phyloP scores from a whole-genome alignment of 2,113 vertebrate genomes.

The Pycnonotus jocosus region DNA sequence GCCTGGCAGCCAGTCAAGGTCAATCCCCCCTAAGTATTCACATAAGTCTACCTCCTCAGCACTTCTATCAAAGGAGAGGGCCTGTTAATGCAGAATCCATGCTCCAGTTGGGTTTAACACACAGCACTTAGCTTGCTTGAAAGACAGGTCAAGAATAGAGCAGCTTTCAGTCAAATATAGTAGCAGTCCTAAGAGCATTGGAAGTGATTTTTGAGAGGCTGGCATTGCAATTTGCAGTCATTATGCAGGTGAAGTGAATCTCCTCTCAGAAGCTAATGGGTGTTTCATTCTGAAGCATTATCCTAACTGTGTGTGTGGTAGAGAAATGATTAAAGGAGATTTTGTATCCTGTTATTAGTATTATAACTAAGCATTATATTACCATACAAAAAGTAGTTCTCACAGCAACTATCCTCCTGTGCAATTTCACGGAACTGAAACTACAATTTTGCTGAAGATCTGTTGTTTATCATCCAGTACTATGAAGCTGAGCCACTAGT shows the following conservation, averaged over 20 bases:
- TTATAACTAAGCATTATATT: not conserved
- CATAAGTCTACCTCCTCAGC: not conserved
- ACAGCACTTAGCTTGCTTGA: not conserved
- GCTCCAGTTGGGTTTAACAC: not conserved
- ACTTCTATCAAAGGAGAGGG: not conserved
- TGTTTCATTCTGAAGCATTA: not conserved
- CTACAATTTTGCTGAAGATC: constrained; percentile 14
- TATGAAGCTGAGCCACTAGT: not conserved
- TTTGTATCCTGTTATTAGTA: not conserved
- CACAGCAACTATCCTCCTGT: not conserved
- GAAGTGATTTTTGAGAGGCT: not conserved
- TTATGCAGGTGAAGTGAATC: not conserved
- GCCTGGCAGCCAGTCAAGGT: not conserved
- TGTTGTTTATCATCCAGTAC: not conserved
- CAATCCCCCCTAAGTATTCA: not conserved
- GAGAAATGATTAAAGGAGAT: not conserved
- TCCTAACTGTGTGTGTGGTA: not conserved
- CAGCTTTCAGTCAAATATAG: not conserved
- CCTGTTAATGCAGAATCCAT: not conserved
- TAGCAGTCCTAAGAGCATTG: not conserved
- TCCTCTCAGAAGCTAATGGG: not conserved
- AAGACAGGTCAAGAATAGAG: not conserved
- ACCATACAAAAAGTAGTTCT: not conserved
- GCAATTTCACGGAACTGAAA: not conserved
- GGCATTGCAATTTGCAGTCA: not conserved